phyloP scores from a whole-genome alignment of 2,888 invertebrate genomes.

The Adineta ricciae region DNA sequence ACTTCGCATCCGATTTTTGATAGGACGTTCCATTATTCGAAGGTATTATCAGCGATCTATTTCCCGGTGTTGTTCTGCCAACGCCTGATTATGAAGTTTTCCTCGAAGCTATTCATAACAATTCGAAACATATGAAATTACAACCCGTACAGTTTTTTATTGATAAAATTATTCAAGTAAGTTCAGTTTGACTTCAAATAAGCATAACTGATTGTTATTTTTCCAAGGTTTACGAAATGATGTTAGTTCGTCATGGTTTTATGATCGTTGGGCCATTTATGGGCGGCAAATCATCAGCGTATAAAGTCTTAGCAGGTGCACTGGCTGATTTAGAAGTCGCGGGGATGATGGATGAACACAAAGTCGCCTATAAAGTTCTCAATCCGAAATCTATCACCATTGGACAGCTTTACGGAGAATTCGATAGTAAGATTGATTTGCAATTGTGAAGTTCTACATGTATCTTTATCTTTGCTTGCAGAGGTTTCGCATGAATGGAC shows the following conservation, averaged over 20 bases:
- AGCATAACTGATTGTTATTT: not conserved
- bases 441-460: rapidly evolving
- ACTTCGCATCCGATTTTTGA: constrained; percentile 36
- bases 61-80: constrained; percentile 48
- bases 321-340: constrained; percentile 44
- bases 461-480: not conserved
- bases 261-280: constrained; percentile 51
- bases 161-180: constrained; percentile 59
- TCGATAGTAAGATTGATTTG: constrained; percentile 40
- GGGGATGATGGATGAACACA: constrained; percentile 46
- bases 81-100: constrained; percentile 48
- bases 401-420: constrained; percentile 51
- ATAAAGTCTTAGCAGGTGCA: constrained; percentile 48
- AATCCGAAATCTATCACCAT: constrained; percentile 51
- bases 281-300: constrained; percentile 49
- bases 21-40: constrained; percentile 50
- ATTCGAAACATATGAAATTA: constrained; percentile 45
- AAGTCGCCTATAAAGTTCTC: constrained; percentile 45
- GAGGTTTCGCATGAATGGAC: constrained; percentile 50
- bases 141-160: constrained; percentile 50
- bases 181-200: too few species aligned
- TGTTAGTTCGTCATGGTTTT: constrained; percentile 50
- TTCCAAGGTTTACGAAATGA: constrained; percentile 50
- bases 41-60: constrained; percentile 50
- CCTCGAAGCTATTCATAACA: constrained; percentile 45